phyloP scores from a whole-genome alignment of 2,888 invertebrate species.

The Nephrotoma guestfalica region DNA sequence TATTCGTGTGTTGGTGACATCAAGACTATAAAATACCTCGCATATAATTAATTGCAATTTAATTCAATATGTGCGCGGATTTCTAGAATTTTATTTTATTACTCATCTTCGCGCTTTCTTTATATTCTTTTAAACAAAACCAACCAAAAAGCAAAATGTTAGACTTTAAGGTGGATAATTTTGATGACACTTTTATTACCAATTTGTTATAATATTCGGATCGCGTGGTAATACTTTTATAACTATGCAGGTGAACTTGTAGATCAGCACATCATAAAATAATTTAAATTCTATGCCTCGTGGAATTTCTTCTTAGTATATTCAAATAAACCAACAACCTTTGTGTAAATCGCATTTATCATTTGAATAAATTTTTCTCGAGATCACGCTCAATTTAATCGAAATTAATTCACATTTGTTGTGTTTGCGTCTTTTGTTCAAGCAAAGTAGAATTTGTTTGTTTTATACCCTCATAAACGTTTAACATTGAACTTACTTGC shows the following conservation, averaged over 20 bases:
- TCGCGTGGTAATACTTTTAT: background rate
- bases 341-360: background rate
- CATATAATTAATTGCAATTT: background rate
- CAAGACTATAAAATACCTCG: background rate
- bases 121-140: background rate
- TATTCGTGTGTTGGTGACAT: background rate
- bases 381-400: background rate
- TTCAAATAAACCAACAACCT: background rate
- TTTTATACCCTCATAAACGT: background rate
- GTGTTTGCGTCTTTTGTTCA: background rate
- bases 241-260: too few species aligned
- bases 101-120: background rate
- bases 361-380: background rate
- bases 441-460: background rate
- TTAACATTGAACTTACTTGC: background rate
- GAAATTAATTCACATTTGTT: background rate
- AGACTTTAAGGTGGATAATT: background rate
- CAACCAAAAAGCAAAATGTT: background rate
- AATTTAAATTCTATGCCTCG: background rate
- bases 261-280: too few species aligned
- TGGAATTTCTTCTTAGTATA: background rate
- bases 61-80: background rate
- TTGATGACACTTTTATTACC: background rate
- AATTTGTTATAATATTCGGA: background rate
- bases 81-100: background rate